Conservation (phyloP, 2,797 vertebrate genomes). For the Epinephelus malabaricus region DNA sequence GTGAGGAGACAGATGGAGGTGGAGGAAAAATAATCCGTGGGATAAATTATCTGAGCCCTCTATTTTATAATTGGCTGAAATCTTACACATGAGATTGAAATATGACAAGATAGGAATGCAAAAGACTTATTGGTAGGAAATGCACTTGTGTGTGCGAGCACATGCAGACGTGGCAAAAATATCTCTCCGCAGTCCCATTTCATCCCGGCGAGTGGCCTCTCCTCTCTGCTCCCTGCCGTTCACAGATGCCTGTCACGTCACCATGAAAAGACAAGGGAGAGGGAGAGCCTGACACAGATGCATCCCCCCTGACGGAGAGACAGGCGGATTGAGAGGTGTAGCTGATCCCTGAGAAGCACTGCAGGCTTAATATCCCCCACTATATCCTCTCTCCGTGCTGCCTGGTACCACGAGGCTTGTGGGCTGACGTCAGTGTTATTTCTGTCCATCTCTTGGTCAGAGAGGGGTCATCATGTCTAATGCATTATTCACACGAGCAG, state of each 20-base stretch:
- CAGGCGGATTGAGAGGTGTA: slow-evolving; percentile 71
- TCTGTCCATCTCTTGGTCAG: slow-evolving; percentile 78
- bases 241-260: slow-evolving; percentile 76
- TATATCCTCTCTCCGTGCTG: slow-evolving; percentile 59
- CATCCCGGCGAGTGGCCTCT: slow-evolving; percentile 54
- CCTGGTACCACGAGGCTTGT: slow-evolving; percentile 49
- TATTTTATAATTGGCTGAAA: slow-evolving; percentile 25
- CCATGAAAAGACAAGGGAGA: slow-evolving; percentile 70
- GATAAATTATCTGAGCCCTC: slow-evolving; percentile 18
- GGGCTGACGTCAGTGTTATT: slow-evolving; percentile 80
- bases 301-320: slow-evolving; percentile 53
- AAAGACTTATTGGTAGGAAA: slow-evolving; percentile 13
- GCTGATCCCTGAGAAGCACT: slow-evolving; percentile 75
- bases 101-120: background rate
- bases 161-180: slow-evolving; percentile 12
- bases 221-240: slow-evolving; percentile 59
- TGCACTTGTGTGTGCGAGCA: background rate
- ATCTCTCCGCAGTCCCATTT: slow-evolving; percentile 34
- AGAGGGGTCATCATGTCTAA: slow-evolving; percentile 76
- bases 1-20: slow-evolving; percentile 10
- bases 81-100: background rate
- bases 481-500: slow-evolving; percentile 79
- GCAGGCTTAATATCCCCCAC: slow-evolving; percentile 68
- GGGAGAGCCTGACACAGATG: slow-evolving; percentile 65
- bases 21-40: background rate